Evolutionary conservation across 2,797 vertebrate genomes (phyloP).

Genomic region (Thalassophryne amazonica): DNA sequence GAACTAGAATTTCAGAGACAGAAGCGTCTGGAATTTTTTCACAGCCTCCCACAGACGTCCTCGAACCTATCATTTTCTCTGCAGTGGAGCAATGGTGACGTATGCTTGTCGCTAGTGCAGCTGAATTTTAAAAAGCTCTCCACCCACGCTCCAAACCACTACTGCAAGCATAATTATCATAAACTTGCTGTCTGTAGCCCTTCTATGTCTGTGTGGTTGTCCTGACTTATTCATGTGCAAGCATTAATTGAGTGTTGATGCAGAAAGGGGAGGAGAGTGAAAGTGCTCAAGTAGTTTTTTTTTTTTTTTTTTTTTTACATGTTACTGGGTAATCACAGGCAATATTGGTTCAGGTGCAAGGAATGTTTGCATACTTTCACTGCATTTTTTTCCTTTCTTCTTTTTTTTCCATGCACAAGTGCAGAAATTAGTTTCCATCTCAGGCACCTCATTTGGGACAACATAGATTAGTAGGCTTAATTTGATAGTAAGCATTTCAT

Average conservation of each 20-base stretch:
- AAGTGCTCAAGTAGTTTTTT: constrained; percentile 13
- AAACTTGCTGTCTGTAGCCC: constrained; percentile 62
- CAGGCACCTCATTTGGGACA: constrained; percentile 8
- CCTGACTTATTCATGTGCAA: constrained; percentile 34
- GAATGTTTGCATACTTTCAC: constrained; percentile 13
- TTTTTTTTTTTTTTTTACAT: background rate
- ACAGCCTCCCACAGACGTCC: constrained; percentile 80
- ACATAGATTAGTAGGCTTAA: background rate
- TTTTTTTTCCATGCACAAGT: constrained; percentile 4
- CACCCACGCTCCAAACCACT: constrained; percentile 78
- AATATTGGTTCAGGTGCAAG: constrained; percentile 22
- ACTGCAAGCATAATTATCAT: constrained; percentile 78
- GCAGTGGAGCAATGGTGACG: constrained; percentile 81
- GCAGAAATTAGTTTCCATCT: constrained; percentile 2
- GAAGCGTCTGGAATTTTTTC: constrained; percentile 72
- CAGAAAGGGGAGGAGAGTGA: constrained; percentile 9
- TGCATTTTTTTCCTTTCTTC: background rate
- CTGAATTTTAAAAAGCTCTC: constrained; percentile 84
- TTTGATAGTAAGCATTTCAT: background rate
- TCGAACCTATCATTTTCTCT: constrained; percentile 84
- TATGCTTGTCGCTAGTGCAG: constrained; percentile 76
- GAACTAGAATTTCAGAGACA: constrained; percentile 61
- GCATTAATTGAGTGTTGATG: constrained; percentile 38
- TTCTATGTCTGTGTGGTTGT: constrained; percentile 40
- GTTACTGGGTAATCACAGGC: constrained; percentile 15